A percentile compares a stretch with the other conserved stretches of the same genome.
These are phyloP conservation scores for Jordanella pulchra DNA, from an alignment of 2,797 vertebrate genomes.

Conservation along the genomic window DNA sequence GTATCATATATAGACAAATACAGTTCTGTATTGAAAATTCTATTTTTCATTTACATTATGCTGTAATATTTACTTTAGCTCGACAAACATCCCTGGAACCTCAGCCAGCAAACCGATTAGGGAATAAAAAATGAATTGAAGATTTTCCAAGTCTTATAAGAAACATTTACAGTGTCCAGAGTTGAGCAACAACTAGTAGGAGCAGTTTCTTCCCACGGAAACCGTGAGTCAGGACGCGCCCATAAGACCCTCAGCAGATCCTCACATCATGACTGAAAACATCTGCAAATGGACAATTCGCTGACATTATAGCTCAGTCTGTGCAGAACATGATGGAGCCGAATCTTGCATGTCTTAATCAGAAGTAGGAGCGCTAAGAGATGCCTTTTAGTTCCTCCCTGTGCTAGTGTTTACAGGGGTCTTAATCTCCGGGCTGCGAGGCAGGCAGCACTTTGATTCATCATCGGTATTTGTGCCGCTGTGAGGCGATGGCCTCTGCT, in stretches of 20 bases:
- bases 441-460: constrained; percentile 44
- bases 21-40: too few relatives aligned
- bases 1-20: too few relatives aligned
- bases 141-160: neutral
- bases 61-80: too few relatives aligned
- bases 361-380: constrained; percentile 1
- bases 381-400: constrained; percentile 35
- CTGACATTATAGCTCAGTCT: constrained; percentile 16
- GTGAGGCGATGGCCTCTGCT: constrained; percentile 34
- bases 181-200: constrained; percentile 33
- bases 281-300: constrained; percentile 19
- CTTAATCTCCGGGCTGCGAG: constrained; percentile 31
- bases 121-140: neutral
- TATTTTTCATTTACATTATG: too few relatives aligned
- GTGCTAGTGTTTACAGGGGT: constrained; percentile 51
- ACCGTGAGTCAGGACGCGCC: constrained; percentile 68
- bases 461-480: constrained; percentile 49
- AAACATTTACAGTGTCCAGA: neutral
- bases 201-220: constrained; percentile 27
- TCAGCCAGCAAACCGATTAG: neutral
- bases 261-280: constrained; percentile 37
- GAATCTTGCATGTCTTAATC: constrained; percentile 4
- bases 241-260: constrained; percentile 59
- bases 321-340: constrained; percentile 23
- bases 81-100: too few relatives aligned